A percentile compares a stretch with the other conserved stretches of the same genome.
phyloP scores from a whole-genome alignment of 2,888 invertebrate species.

The Orthosia gracilis region DNA sequence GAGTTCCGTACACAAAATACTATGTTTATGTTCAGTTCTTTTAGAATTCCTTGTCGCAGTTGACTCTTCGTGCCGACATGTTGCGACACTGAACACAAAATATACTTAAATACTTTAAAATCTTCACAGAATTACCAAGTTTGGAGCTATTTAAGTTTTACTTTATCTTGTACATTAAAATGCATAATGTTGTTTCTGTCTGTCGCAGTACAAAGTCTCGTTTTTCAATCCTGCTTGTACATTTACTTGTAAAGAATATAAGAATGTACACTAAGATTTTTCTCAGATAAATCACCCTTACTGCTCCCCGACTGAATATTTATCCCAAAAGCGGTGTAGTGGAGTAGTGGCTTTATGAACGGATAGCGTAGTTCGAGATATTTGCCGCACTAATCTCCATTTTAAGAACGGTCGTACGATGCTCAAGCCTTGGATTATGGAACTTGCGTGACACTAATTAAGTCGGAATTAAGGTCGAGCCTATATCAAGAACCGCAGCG shows the following conservation, averaged over 20 bases:
- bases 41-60: constrained; percentile 88
- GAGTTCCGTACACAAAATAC: constrained; percentile 90
- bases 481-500: constrained; percentile 89
- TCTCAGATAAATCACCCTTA: constrained; percentile 62
- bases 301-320: constrained; percentile 58
- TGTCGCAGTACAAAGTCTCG: background rate
- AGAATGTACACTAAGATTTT: constrained; percentile 44
- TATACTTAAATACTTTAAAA: constrained; percentile 81
- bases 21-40: constrained; percentile 89
- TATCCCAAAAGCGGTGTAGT: constrained; percentile 62
- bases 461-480: constrained; percentile 90
- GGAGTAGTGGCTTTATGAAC: constrained; percentile 83
- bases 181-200: background rate
- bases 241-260: constrained; percentile 28
- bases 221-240: constrained; percentile 22
- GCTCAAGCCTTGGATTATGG: constrained; percentile 90
- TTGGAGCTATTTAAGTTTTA: constrained; percentile 39
- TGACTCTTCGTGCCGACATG: constrained; percentile 88
- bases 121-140: constrained; percentile 68
- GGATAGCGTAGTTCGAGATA: constrained; percentile 89
- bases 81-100: constrained; percentile 83
- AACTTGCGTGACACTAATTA: constrained; percentile 91
- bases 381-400: constrained; percentile 90
- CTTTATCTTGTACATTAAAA: constrained; percentile 41
- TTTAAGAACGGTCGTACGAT: constrained; percentile 90